Evolutionary conservation across 2,797 vertebrate species (phyloP), one percentile per base, ranked within the genome.

Genomic region (Argya squamiceps): DNA sequence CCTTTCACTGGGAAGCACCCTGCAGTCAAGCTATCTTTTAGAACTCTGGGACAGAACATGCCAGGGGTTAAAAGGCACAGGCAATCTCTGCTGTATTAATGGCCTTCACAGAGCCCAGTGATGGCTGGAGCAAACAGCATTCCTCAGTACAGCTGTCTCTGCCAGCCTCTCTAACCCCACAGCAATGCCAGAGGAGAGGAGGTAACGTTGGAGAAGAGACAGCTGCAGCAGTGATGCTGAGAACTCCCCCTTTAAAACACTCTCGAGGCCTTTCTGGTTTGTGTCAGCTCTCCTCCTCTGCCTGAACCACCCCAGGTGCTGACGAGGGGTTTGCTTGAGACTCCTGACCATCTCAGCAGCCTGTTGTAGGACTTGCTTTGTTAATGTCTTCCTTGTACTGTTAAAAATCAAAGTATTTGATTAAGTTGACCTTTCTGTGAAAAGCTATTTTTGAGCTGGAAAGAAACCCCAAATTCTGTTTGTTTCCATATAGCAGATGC

Each of bases 251-350:
- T 43, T 43, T 50, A 65, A 78, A 80, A 73, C 27, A 30, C 27
- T 30, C 27, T 30, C 0, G 0, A 46, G 36, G n/a, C 32, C 52
- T 43, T 55, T 93, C 47, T 65, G 18, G 16, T 30, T 90, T 30
- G 37, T 1, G 3, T 30, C n/a, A 60, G 50, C 17, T 85, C 53
- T 34, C 16, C 41, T 60, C 47, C 34, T 41, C 43, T 73, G 59
- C 47, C 76, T 53, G 22, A 82, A 47, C n/a, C 62, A 82, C 32
- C 26, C 12, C 44, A 49, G 52, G 22, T 34, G 43, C 43, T 71
- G 26, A 34, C 0, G 1, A 49, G 24, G 11, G 2, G 0, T 29
- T 56, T 67, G 56, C 44, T 80, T 0, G 0, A 92, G 47, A 74
- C 8, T 30, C 32, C 29, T n/a, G 18, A 80, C 21, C n/a, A 60